Evolutionary conservation across 2,888 invertebrate species (phyloP), one percentile per base, ranked within the genome.

Genomic region (Aromia moschata): DNA sequence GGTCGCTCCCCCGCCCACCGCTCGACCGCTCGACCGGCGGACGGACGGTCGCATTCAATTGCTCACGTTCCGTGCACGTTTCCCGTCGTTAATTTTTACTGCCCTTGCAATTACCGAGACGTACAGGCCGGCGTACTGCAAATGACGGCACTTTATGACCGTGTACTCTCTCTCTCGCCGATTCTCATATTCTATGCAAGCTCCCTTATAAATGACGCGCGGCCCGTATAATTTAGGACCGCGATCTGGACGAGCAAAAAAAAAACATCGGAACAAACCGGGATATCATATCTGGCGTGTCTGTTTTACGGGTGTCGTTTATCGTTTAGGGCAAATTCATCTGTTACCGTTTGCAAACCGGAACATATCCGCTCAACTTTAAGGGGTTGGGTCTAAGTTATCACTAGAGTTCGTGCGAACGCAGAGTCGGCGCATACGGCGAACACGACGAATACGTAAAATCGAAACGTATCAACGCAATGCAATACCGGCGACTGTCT

Each of bases 71-170:
- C 76, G 72, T 75, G 75, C 76, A 74, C 77, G 77, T 78, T 79
- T 79, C 79, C 79, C 76, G 78, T 79, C 79, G 77, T 79, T 80
- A 79, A 79, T 79, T 79, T 80, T 80, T 79, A 79, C 76, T 76
- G 73, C 76, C 70, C 72, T 63, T 64, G 78, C 77, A 79, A 79
- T 79, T 79, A 79, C 77, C 60, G 68, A 70, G 73, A 71, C 74
- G 70, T 73, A 70, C 70, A 59, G 65, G 62, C 64, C 60, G n/a
- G 62, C 65, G 62, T 64, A 67, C 58, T 64, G 70, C 68, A 64
- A 72, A 70, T 69, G 72, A 71, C 69, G 65, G 64, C 62, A 61
- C 64, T 70, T 70, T 69, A 71, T 60, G 62, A 58, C 65, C 58
- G 31, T 60, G 58, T 56, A 58, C 63, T 55, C 59, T 54, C 58